phyloP scores from a whole-genome alignment of 2,888 invertebrate species.

The Athalia cordata region DNA sequence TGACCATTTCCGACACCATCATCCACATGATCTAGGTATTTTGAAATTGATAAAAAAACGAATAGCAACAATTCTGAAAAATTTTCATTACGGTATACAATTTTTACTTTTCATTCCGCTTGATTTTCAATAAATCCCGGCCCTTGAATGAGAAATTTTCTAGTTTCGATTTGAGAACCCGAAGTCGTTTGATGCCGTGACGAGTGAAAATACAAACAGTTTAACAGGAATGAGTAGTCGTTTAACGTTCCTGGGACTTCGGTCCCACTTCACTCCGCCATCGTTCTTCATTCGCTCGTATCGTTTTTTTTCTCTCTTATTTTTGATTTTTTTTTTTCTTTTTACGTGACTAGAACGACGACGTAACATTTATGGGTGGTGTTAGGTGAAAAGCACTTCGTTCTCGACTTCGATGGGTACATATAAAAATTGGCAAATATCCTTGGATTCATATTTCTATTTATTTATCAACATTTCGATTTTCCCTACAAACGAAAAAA shows the following conservation, averaged over 20 bases:
- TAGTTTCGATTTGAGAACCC: conserved; percentile 63
- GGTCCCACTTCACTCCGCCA: conserved; percentile 30
- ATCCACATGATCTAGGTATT: too few species aligned
- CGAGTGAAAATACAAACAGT: conserved; percentile 72
- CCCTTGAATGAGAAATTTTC: not conserved
- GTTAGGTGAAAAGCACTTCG: too few species aligned
- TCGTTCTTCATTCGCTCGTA: not conserved
- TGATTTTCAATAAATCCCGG: not conserved
- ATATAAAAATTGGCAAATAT: too few species aligned
- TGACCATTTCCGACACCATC: too few species aligned
- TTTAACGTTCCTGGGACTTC: conserved; percentile 62
- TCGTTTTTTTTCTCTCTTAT: not conserved
- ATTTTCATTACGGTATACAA: too few species aligned
- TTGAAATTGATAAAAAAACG: too few species aligned
- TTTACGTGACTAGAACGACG: not conserved
- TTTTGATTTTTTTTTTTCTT: not conserved
- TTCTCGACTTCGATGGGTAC: too few species aligned
- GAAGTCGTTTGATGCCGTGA: conserved; percentile 64
- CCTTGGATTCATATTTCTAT: too few species aligned
- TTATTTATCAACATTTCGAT: too few species aligned
- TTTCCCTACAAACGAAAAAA: too few species aligned
- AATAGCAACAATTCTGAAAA: too few species aligned
- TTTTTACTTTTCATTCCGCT: too few species aligned
- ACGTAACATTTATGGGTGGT: not conserved
- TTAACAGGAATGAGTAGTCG: conserved; percentile 70